Percentiles rank a stretch among this genome's conserved stretches.
Conservation (phyloP, 2,797 vertebrate species). For the Thunnus albacares region DNA sequence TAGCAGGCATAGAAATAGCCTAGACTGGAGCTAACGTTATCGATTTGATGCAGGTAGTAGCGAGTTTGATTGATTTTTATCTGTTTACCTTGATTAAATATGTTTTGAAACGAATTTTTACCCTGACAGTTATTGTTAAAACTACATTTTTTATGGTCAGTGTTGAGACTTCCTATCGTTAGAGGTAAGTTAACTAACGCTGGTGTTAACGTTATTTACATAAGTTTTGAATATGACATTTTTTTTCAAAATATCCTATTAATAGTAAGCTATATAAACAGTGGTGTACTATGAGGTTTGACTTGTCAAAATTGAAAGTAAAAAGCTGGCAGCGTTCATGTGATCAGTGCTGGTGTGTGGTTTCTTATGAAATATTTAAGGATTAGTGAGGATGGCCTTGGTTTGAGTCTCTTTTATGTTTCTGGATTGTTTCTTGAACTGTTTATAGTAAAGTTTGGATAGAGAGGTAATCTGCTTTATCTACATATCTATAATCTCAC, state of each 20-base stretch:
- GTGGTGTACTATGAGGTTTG: conserved; percentile 7
- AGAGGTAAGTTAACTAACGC: not conserved
- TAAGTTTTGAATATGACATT: conserved; percentile 12
- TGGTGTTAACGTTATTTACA: conserved; percentile 18
- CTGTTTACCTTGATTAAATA: not conserved
- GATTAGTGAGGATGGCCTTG: conserved; percentile 31
- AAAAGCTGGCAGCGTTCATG: conserved; percentile 9
- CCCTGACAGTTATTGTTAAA: no score
- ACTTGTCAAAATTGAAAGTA: conserved; percentile 2
- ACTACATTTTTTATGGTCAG: not conserved
- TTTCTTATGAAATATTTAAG: conserved; percentile 72
- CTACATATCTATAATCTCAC: not conserved
- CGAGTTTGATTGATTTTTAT: not conserved
- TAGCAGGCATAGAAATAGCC: not conserved
- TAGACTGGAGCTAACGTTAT: not conserved
- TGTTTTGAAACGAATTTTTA: not conserved
- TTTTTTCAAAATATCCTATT: not conserved
- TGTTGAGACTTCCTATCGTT: not conserved
- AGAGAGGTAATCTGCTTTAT: not conserved
- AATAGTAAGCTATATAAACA: not conserved
- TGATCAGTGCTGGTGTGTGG: conserved; percentile 34
- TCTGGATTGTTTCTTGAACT: not conserved
- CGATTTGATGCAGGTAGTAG: accelerated
- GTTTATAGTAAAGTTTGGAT: not conserved
- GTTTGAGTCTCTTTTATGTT: not conserved